Base-by-base conservation (phyloP, 2,113 vertebrate species). In the Phylloscopus trochilus region DNA sequence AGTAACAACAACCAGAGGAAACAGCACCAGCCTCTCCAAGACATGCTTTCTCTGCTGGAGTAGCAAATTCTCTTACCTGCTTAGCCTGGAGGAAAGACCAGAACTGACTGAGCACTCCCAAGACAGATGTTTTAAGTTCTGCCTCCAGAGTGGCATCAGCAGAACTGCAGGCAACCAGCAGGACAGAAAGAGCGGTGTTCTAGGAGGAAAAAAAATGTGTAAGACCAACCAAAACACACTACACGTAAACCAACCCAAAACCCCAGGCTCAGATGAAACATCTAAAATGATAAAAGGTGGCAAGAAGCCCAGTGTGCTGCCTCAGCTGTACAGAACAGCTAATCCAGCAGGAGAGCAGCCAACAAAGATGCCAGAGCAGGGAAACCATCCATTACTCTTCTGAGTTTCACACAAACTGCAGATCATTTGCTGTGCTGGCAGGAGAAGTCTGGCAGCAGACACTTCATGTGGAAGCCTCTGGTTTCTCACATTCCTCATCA, bases 101-200 rank as follows among this genome's bases (percentile, higher is more conserved):
- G n/a, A 99, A 97, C 85, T 98, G 98, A 72, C 97, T 87, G 55
- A 98, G 78, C 16, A 98, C 74, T 91, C 89, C 98, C 64, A 91
- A 31, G 33, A 98, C 44, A 43, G 97, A 94, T 28, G 49, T 58
- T 80, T 91, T 91, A 23, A 97, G 91, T 76, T 96, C 97, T 33
- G 91, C 60, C 44, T 98, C 98, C 66, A 98, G 62, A 83, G 87
- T 31, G 6, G 98, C 98, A 17, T 96, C 96, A 74, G 97, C 95
- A 84, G 95, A 97, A 70, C 47, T 95, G 83, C 98, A 98, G 68
- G 97, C 97, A 47, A 91, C 89, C 46, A 99, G 93, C 95, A 99
- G 76, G 87, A 97, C 98, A 17, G 93, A 97, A 39, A 99, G 98
- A 19, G 87, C 98, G 9, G 47, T 55, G 69, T 99, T 99, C 99